phyloP scores from a whole-genome alignment of 1,140 invertebrate species.

The Notospermus geniculatus region DNA sequence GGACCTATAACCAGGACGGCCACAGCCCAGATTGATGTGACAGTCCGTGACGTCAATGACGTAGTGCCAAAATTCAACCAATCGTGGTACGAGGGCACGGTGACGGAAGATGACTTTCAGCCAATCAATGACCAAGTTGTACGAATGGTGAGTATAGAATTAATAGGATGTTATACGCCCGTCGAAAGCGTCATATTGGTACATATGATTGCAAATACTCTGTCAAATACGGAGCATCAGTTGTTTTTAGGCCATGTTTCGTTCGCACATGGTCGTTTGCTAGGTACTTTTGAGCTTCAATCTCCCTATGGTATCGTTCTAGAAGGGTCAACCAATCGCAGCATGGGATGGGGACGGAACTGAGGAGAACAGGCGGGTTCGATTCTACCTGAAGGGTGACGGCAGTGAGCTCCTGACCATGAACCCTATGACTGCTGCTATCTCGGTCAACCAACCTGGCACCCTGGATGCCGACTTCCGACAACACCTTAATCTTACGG shows the following conservation, averaged over 20 bases:
- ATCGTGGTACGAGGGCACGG: background rate
- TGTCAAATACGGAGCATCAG: no score
- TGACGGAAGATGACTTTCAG: slow-evolving; percentile 4
- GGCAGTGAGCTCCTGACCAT: slow-evolving; percentile 11
- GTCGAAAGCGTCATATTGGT: background rate
- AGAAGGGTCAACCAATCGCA: slow-evolving; percentile 7
- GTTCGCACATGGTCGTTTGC: no score
- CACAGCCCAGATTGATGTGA: slow-evolving; percentile 3
- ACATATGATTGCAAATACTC: no score
- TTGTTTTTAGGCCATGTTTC: no score
- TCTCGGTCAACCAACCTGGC: background rate
- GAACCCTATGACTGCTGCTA: slow-evolving; percentile 4
- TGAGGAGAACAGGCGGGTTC: slow-evolving; percentile 2
- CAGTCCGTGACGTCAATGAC: slow-evolving; percentile 18
- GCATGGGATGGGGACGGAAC: background rate
- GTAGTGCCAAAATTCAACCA: slow-evolving; percentile 12
- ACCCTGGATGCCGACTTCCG: slow-evolving; percentile 10
- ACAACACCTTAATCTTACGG: slow-evolving; percentile 9
- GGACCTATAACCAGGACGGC: slow-evolving; percentile 1
- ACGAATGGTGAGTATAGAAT: slow-evolving; percentile 3
- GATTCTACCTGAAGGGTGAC: slow-evolving; percentile 6
- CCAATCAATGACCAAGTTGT: no score
- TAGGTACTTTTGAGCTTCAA: no score
- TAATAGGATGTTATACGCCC: background rate
- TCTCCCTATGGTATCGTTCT: slow-evolving; percentile 11